Conservation (phyloP, 2,797 vertebrate genomes). For the Allobates femoralis region DNA sequence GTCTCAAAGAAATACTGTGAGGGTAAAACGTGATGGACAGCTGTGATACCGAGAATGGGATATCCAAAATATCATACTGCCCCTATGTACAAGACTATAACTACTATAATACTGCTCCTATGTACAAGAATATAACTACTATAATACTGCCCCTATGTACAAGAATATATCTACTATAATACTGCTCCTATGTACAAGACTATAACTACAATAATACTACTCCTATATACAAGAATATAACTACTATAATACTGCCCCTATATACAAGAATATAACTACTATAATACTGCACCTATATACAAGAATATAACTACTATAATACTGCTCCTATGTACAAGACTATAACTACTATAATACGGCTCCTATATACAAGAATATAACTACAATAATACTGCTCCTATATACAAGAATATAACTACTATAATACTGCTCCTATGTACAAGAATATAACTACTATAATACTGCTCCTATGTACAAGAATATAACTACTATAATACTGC, state of each 20-base stretch:
- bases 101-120: too few species aligned
- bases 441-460: conserved; percentile 18
- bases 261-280: conserved; percentile 4
- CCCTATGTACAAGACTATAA: too few species aligned
- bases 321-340: conserved; percentile 5
- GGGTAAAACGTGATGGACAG: not conserved
- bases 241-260: conserved; percentile 9
- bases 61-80: not conserved
- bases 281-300: too few species aligned
- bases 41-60: not conserved
- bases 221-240: not conserved
- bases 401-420: conserved; percentile 3
- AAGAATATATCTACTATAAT: too few species aligned
- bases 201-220: too few species aligned
- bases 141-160: too few species aligned
- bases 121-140: too few species aligned
- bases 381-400: not conserved
- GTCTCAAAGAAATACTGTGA: not conserved
- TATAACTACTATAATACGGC: conserved; percentile 18
- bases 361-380: not conserved
- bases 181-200: too few species aligned
- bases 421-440: conserved; percentile 13
- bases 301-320: not conserved
- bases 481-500: conserved; percentile 15
- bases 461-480: conserved; percentile 1